Evolutionary conservation across 2,888 invertebrate species (phyloP), one percentile per base, ranked within the genome.

Genomic region (Pseudeuparius sepicola): DNA sequence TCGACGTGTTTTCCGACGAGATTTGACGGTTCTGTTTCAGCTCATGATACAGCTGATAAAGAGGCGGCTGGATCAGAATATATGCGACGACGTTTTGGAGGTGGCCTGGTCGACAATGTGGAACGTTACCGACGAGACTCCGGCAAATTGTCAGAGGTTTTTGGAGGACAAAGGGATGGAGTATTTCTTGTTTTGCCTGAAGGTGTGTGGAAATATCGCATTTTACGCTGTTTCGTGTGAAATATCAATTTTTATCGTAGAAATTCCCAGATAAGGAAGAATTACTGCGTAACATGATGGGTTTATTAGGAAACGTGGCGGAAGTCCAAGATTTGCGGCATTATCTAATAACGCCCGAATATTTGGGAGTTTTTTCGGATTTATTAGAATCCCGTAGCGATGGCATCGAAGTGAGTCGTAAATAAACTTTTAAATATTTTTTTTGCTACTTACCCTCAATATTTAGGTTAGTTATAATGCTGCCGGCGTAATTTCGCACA

Each of bases 51-150:
- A 76, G 50, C 70, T 96, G 48, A 93, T 97, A 41, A 73, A 78
- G 34, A 80, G 85, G 54, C 77, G 92, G 31, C 67, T 92, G 39
- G 73, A 75, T 37, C 69, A 78, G 20, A 72, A 73, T 37, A 66
- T 82, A 24, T 93, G 90, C 57, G 96, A 97, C 60, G 96, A 97
- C 60, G 89, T 94, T 11, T 73, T 97, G 65, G 94, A 96, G 65
- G 90, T 93, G 10, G 90, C 94, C 3, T 97, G 97, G 97, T 93
- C 93, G 37, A 92, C 93, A n/a, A 86, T 97, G 85, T 97, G 96
- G 96, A 97, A 96, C 64, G 86, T 88, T 46, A 85, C 87, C 17
- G 96, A 97, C 61, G 96, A 97, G 67, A 96, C 94, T 7, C 87
- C 93, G 25, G 73, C 80, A 49, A 97, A 97, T 67, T 96, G 96